A percentile compares a stretch with the other conserved stretches of the same genome.
These are phyloP conservation scores for Corythoichthys intestinalis DNA, from an alignment of 2,113 vertebrate genomes.

Conservation along the genomic window DNA sequence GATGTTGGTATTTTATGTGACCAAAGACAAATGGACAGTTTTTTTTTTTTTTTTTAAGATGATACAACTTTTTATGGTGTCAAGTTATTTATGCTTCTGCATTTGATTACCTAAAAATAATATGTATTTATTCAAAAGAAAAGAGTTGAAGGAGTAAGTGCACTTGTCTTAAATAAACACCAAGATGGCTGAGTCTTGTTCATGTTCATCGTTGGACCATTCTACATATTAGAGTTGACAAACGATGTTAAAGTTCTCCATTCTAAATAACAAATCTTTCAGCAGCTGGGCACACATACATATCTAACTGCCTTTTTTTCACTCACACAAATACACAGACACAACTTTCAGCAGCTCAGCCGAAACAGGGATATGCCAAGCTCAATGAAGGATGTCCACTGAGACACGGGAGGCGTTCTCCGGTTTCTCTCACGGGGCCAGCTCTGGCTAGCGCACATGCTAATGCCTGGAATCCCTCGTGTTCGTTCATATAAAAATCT, in stretches of 20 bases:
- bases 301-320: neutral
- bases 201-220: conserved; percentile 42
- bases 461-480: conserved; percentile 53
- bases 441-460: conserved; percentile 66
- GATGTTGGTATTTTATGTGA: too few species aligned
- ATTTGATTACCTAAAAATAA: conserved; percentile 24
- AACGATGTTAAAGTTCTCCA: conserved; percentile 60
- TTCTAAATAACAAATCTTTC: conserved; percentile 60
- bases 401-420: conserved; percentile 55
- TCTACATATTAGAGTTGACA: conserved; percentile 58
- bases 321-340: conserved; percentile 16
- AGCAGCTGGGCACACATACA: conserved; percentile 29
- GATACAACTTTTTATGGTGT: neutral
- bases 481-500: conserved; percentile 44
- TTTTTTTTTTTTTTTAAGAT: neutral
- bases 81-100: neutral
- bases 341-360: conserved; percentile 47
- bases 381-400: conserved; percentile 39
- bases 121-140: conserved; percentile 6
- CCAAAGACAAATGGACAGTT: too few species aligned
- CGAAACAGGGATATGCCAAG: conserved; percentile 50
- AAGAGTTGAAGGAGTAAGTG: conserved; percentile 15
- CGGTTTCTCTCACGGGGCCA: conserved; percentile 55
- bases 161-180: conserved; percentile 56
- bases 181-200: conserved; percentile 45